Conservation (phyloP, 2,797 vertebrate species). For the Orestias chungarensis region DNA sequence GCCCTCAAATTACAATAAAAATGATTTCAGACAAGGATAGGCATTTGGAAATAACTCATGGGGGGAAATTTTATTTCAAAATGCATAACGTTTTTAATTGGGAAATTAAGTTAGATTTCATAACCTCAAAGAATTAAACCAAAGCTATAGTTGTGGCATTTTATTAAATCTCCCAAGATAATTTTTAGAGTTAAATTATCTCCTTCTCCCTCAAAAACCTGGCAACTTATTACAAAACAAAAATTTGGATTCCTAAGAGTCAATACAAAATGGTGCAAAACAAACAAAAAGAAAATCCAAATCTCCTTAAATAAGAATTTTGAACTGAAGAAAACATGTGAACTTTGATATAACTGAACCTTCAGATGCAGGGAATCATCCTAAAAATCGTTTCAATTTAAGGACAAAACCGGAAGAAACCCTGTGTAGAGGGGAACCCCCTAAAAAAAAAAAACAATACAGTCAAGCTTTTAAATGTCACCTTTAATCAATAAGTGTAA, state of each 20-base stretch:
- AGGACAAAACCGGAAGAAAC: conserved; percentile 26
- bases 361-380: conserved; percentile 17
- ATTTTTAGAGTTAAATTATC: neutral
- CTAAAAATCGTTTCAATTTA: conserved; percentile 34
- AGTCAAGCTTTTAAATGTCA: conserved; percentile 43
- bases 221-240: neutral
- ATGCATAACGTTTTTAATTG: no score
- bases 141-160: neutral
- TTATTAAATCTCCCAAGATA: neutral
- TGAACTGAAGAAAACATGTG: neutral
- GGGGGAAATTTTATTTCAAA: no score
- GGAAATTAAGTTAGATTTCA: no score
- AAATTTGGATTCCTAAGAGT: neutral
- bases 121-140: neutral
- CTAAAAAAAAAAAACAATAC: conserved; percentile 33
- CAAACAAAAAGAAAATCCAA: neutral
- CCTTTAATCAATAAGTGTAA: conserved; percentile 23
- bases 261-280: neutral
- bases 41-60: neutral
- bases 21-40: neutral
- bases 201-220: neutral
- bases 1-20: no score
- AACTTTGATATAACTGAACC: conserved; percentile 21
- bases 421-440: no score
- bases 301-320: neutral